These are phyloP conservation scores for Macrochelys suwanniensis DNA, from an alignment of 2,797 vertebrate genomes.

Conservation along the genomic window DNA sequence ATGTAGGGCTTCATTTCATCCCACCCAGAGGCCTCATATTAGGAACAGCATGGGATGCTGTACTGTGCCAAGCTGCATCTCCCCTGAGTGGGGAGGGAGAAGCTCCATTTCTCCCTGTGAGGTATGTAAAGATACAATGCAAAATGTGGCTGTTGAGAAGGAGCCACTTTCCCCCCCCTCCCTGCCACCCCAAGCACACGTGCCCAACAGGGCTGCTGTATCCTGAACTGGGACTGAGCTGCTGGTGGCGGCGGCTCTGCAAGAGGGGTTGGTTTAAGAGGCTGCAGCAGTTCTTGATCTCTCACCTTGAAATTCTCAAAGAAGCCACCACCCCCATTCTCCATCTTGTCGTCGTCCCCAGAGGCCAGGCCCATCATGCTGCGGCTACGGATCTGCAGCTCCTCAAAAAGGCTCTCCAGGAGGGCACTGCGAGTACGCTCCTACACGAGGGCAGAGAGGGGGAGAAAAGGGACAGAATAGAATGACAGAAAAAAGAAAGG, in stretches of 20 bases:
- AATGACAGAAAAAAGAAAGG: not conserved
- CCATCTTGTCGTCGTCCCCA: constrained; percentile 89
- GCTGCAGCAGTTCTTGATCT: not conserved
- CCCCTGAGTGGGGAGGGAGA: not conserved
- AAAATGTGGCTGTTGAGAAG: not conserved
- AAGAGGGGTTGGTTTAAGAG: not conserved
- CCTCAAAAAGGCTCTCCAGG: constrained; percentile 92
- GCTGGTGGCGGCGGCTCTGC: not conserved
- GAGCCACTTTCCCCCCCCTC: not conserved
- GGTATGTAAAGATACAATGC: not conserved
- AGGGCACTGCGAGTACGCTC: constrained; percentile 92
- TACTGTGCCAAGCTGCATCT: not conserved
- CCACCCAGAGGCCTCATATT: not conserved
- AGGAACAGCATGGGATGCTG: not conserved
- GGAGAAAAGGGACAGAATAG: not conserved
- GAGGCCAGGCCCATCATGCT: constrained; percentile 91
- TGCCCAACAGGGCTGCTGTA: not conserved
- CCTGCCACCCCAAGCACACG: not conserved
- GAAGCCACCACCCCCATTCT: constrained; percentile 92
- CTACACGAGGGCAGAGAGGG: constrained; percentile 69
- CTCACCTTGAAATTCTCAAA: constrained; percentile 95
- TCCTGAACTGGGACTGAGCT: not conserved
- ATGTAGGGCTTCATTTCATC: not conserved
- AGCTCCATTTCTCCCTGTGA: not conserved
- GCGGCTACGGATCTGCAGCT: constrained; percentile 92